phyloP scores from a whole-genome alignment of 2,797 vertebrate species.

The Lepidocolaptes lacrymiger region DNA sequence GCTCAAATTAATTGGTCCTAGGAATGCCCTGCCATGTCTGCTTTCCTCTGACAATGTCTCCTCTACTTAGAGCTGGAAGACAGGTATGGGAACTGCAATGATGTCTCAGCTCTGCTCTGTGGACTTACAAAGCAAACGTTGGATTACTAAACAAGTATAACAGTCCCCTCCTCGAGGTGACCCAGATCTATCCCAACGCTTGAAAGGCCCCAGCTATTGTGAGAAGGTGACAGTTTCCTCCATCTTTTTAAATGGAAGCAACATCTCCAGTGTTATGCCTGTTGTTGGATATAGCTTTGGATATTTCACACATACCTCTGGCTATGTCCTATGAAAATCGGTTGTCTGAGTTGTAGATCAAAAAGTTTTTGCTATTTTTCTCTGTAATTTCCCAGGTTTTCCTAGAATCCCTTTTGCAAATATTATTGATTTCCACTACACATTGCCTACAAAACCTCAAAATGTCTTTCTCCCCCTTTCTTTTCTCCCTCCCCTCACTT shows the following conservation, averaged over 20 bases:
- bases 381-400: not conserved
- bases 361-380: not conserved
- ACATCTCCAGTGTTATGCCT: not conserved
- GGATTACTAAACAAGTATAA: constrained; percentile 7
- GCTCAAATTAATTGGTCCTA: constrained; percentile 35
- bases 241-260: not conserved
- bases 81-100: not conserved
- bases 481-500: not conserved
- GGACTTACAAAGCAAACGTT: not conserved
- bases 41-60: constrained; percentile 25
- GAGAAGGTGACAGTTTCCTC: not conserved
- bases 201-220: not conserved
- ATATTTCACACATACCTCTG: not conserved
- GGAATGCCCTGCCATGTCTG: not conserved
- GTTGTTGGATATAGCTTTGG: not conserved
- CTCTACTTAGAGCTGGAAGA: not conserved
- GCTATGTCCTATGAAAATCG: not conserved
- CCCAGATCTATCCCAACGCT: not conserved
- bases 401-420: not conserved
- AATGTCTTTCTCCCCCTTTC: rapidly evolving
- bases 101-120: not conserved
- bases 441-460: not conserved
- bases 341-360: not conserved
- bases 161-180: not conserved
- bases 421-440: not conserved